These are phyloP conservation scores for Xestia xanthographa DNA, from an alignment of 2,888 invertebrate genomes.

Conservation along the genomic window DNA sequence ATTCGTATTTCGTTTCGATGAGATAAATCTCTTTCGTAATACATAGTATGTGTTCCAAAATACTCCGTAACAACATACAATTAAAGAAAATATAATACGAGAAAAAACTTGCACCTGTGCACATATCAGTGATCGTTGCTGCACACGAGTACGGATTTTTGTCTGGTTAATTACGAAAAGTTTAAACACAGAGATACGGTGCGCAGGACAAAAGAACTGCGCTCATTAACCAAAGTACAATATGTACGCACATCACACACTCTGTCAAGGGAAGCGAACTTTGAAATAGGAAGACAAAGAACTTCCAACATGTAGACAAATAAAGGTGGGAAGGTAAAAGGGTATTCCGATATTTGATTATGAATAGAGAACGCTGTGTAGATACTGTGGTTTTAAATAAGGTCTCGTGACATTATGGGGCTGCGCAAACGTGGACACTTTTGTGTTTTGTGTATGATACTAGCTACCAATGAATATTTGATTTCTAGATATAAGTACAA, in stretches of 20 bases:
- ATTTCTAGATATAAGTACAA: too few species aligned
- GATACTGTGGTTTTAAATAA: not conserved
- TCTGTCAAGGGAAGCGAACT: conserved; percentile 8
- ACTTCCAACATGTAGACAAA: not conserved
- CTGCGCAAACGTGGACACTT: too few species aligned
- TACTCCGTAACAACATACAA: not conserved
- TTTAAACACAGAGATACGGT: not conserved
- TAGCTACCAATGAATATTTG: too few species aligned
- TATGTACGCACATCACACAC: not conserved
- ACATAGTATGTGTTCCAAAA: not conserved
- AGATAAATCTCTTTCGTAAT: not conserved
- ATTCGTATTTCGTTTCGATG: too few species aligned
- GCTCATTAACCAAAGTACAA: conserved; percentile 23
- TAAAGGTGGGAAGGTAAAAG: not conserved
- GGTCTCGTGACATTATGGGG: not conserved
- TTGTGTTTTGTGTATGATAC: too few species aligned
- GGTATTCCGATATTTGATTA: not conserved
- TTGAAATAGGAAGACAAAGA: not conserved
- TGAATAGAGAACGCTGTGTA: not conserved
- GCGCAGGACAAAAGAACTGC: not conserved
- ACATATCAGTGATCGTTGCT: not conserved
- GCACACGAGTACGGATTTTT: not conserved
- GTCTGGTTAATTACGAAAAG: conserved; percentile 6
- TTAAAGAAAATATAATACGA: not conserved
- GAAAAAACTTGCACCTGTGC: not conserved